Evolutionary conservation across 2,888 invertebrate genomes (phyloP), one percentile per base, ranked within the genome.

Genomic region (Lasioglossum marginatum): DNA sequence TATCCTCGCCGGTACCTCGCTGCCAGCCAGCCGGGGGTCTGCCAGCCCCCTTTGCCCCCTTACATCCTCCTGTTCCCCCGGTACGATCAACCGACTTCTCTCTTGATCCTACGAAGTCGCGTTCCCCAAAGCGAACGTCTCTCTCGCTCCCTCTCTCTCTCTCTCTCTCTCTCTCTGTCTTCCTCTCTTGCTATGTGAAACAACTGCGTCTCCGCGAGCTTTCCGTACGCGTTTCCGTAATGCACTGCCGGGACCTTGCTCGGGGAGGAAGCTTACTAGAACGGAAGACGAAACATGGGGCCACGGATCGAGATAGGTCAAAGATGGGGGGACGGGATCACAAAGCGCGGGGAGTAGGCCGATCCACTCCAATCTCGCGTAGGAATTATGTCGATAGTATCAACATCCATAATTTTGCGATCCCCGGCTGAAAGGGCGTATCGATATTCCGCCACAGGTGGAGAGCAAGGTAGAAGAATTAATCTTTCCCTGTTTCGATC

Each of bases 1-100:
- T 92, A 92, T 92, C 91, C 89, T 90, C 88, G 86, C 81, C 66
- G 91, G 81, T 87, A 79, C 87, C 84, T 85, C 73, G 86, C 81
- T 85, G 85, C 83, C 84, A 83, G 78, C 87, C 82, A 82, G 76
- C 79, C 87, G 74, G 86, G 85, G 85, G 83, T 85, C 81, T 63
- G 12, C 37, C n/a, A 12, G 14, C 37, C 66, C 34, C 83, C 48
- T 77, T 86, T 76, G 60, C 80, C 86, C 84, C 40, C 80, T 82
- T 70, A 6, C 16, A 63, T 19, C 63, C 63, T 63, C 63, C 40
- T 48, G 71, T 66, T 72, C 84, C 70, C 78, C 60, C 75, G 57
- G 57, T 40, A 66, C 87, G 86, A 84, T 87, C 86, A 83, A 76
- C 82, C 82, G 77, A 83, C 83, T 87, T 71, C 81, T 68, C 37